Evolutionary conservation across 2,113 vertebrate genomes (phyloP), one percentile per base, ranked within the genome.

Genomic region (Hyla sarda): DNA sequence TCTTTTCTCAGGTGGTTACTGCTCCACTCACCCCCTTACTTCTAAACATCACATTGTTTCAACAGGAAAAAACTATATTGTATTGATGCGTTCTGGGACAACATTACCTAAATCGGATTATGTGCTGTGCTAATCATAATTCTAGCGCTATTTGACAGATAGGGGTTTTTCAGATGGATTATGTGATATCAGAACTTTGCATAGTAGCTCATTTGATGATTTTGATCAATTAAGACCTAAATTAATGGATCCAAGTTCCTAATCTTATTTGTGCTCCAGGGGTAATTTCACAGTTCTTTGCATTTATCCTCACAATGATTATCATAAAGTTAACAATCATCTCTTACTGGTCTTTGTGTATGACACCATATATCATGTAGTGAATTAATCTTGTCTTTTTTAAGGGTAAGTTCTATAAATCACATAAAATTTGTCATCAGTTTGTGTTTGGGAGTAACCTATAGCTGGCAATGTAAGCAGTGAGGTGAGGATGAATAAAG

Each of bases 151-250:
- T 65, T 45, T 47, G 56, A 81, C 58, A 65, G 32, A 45, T 45
- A 62, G 34, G 37, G 25, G 56, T 41, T 65, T 3, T 65, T 81
- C 78, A 81, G 78, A 81, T 81, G 78, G 78, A 81, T 81, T 81
- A 81, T 81, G 78, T 28, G 56, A 81, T 81, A 81, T 81, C 78
- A 47, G 56, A 81, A 81, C 56, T 81, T 62, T 81, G 78, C 78
- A 81, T 34, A 81, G 56, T 65, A 17, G 78, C 58, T 81, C 34
- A 81, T 62, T 81, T 81, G 34, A 65, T 81, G 58, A 81, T 81
- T 81, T 32, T 47, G 56, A 81, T 81, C 56, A 81, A 81, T 81
- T 81, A 81, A 81, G 78, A 81, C 37, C 54, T 81, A 81, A 81
- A 81, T 65, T 45, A 81, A 81, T 81, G 56, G 56, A 60, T 81